Conservation (phyloP, 2,113 vertebrate species). For the Panthera leo region DNA sequence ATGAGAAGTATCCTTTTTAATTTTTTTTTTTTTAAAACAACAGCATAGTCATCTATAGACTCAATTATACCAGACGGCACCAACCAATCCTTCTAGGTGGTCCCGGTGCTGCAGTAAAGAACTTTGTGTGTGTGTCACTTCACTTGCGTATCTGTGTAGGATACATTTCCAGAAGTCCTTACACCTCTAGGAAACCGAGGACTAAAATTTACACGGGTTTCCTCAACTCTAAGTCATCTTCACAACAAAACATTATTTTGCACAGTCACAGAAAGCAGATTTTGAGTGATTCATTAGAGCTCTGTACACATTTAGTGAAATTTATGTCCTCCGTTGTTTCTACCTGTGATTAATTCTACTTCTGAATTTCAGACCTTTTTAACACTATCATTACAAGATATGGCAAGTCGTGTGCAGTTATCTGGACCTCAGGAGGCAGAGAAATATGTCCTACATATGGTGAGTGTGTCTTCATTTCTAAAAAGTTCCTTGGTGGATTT, state of each 20-base stretch:
- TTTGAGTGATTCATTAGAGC: background rate
- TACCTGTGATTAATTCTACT: conserved; percentile 12
- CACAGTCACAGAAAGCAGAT: background rate
- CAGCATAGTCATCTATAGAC: background rate
- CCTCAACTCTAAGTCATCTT: background rate
- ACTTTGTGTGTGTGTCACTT: background rate
- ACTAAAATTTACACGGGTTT: background rate
- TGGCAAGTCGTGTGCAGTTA: conserved; percentile 98
- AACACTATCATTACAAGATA: conserved; percentile 99
- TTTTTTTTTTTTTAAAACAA: background rate
- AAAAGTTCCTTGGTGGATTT: background rate
- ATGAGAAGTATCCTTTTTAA: background rate
- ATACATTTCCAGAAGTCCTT: background rate
- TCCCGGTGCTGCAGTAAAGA: background rate
- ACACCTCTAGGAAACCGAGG: background rate
- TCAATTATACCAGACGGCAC: background rate
- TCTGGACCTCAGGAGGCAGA: conserved; percentile 97
- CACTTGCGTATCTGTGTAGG: background rate
- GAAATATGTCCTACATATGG: conserved; percentile 99
- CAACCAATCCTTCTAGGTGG: background rate
- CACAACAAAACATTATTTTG: background rate
- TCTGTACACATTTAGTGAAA: background rate
- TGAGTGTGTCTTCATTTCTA: conserved; percentile 79
- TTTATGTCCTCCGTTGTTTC: background rate
- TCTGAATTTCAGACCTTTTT: conserved; percentile 94